These are phyloP conservation scores for Heterotilapia buettikoferi DNA, from an alignment of 2,113 vertebrate species.

Conservation along the genomic window DNA sequence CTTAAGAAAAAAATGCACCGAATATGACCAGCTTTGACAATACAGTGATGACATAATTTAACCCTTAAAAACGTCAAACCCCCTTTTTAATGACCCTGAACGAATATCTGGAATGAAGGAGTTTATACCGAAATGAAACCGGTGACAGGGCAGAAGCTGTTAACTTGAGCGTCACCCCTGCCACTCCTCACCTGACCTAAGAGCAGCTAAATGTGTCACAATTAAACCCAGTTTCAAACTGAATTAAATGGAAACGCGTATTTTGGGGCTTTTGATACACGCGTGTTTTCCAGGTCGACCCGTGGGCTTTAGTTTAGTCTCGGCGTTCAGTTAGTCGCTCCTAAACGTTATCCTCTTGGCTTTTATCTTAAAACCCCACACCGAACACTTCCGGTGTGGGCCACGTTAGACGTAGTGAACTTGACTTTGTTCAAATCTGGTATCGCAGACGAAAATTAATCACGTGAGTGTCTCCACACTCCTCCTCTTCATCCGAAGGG, in stretches of 20 bases:
- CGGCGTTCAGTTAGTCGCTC: neutral
- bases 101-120: no score
- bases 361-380: conserved; percentile 7
- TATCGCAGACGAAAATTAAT: neutral
- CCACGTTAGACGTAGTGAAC: neutral
- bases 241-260: neutral
- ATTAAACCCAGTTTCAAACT: rapidly evolving
- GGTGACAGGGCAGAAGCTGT: neutral
- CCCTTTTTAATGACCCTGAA: neutral
- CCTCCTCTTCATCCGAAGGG: conserved; percentile 15
- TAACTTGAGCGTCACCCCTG: neutral
- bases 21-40: neutral
- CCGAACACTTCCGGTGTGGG: neutral
- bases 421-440: neutral
- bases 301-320: neutral
- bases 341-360: rapidly evolving
- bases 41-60: neutral
- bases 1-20: neutral
- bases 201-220: rapidly evolving
- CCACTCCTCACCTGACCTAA: neutral
- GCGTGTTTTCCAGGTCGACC: neutral
- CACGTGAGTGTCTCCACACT: conserved; percentile 9
- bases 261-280: neutral
- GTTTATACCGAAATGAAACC: neutral
- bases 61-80: neutral